Evolutionary conservation across 2,888 invertebrate genomes (phyloP), one percentile per base, ranked within the genome.

Genomic region (Leptinotarsa rubiginosa): DNA sequence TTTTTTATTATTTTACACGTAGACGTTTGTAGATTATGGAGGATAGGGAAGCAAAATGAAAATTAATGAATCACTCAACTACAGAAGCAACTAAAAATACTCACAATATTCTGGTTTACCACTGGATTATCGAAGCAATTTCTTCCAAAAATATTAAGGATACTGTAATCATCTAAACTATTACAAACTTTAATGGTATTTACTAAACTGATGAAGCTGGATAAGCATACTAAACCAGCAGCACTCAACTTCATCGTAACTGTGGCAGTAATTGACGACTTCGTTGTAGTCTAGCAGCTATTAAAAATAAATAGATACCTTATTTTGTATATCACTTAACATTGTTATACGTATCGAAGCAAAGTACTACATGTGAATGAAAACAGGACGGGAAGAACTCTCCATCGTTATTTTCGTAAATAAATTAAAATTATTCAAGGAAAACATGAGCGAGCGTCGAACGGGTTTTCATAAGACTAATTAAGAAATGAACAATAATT

Each of bases 71-170:
- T 13, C 15, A 13, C 4, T 49, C 13, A 49, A 52, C 4, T 52
- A n/a, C 0, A 52, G 18, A 52, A n/a, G 10, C n/a, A 16, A 56
- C 12, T 56, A 1, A 56, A 56, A 16, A 20, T 22, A 56, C 56
- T 56, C 25, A 56, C 56, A 56, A 56, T 56, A 22, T 56, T 56
- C 25, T 56, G 56, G 22, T 22, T 56, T 5, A 56, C 56, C 18
- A 56, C 22, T 22, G 56, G 56, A 56, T 56, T 56, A 56, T 56
- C 56, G 25, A 13, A 56, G 15, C 56, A 56, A 56, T 56, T 56
- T 20, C 10, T 12, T 15, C 15, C 56, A 20, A 20, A 20, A 22
- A 56, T 16, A 22, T 56, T 56, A 20, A 56, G 4, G 15, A 22
- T 25, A 56, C 56, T 56, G 4, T 56, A 56, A 56, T 56, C 56